These are phyloP conservation scores for Collichthys lucidus DNA, from an alignment of 2,113 vertebrate species.

Conservation along the genomic window DNA sequence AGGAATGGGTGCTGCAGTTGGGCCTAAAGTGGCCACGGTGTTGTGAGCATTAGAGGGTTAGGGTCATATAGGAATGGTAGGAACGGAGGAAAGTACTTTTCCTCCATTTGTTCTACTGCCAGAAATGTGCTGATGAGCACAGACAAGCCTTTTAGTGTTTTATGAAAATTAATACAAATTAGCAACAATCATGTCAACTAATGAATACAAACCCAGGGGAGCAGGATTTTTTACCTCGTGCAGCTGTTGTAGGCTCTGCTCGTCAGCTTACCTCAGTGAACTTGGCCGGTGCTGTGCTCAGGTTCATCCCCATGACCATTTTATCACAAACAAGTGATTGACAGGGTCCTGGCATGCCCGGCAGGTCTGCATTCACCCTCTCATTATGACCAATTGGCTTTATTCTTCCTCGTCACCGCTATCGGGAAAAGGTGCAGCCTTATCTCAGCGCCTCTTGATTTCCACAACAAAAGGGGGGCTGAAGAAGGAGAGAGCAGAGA, in stretches of 20 bases:
- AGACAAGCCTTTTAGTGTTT: constrained; percentile 27
- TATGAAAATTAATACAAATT: constrained; percentile 50
- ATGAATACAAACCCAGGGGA: constrained; percentile 54
- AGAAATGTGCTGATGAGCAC: constrained; percentile 27
- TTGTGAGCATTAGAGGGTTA: not conserved
- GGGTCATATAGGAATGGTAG: not conserved
- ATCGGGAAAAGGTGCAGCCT: constrained; percentile 85
- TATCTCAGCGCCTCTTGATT: constrained; percentile 81
- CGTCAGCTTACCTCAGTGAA: constrained; percentile 67
- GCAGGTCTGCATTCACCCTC: constrained; percentile 77
- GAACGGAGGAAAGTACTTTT: not conserved
- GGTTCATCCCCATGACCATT: constrained; percentile 71
- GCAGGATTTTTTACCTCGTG: constrained; percentile 22
- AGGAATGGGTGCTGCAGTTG: constrained; percentile 64
- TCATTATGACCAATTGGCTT: constrained; percentile 89
- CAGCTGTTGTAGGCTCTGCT: constrained; percentile 46
- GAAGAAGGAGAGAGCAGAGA: constrained; percentile 32
- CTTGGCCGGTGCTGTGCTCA: constrained; percentile 78
- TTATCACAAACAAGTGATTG: constrained; percentile 83
- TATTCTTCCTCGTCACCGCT: constrained; percentile 81
- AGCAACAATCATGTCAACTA: constrained; percentile 40
- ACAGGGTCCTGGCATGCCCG: constrained; percentile 85
- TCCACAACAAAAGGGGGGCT: constrained; percentile 72
- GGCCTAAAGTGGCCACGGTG: constrained; percentile 26
- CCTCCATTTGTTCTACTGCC: not conserved